phyloP scores from a whole-genome alignment of 2,797 vertebrate genomes.

The Sebastes goodei region DNA sequence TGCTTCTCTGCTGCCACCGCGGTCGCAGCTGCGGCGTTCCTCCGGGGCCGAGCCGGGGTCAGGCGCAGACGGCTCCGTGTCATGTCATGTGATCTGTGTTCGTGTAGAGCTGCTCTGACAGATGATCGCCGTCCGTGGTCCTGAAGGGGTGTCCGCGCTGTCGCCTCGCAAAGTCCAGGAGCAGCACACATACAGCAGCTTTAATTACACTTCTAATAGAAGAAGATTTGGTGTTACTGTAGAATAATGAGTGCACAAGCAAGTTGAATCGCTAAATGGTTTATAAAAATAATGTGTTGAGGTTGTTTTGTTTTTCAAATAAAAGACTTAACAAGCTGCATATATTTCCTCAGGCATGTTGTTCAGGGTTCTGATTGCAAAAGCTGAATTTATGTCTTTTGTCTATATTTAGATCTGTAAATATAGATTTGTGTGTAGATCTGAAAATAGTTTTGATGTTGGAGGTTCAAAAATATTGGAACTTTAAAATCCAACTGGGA shows the following conservation, averaged over 20 bases:
- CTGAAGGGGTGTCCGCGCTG: not conserved
- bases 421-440: not conserved
- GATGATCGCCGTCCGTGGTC: not conserved
- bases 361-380: not conserved
- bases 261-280: not conserved
- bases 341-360: not conserved
- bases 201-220: not conserved
- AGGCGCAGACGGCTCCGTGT: not conserved
- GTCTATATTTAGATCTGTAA: not conserved
- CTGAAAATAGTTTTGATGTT: not conserved
- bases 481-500: not conserved
- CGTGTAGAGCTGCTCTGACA: not conserved
- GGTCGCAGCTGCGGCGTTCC: constrained; percentile 17
- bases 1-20: not conserved
- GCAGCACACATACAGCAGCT: not conserved
- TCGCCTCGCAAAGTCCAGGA: not conserved
- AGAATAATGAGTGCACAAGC: not conserved
- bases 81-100: constrained; percentile 26
- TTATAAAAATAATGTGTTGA: not conserved
- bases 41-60: constrained; percentile 15
- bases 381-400: not conserved
- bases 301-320: not conserved
- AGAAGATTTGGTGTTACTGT: not conserved
- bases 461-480: not conserved
- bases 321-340: not conserved